A percentile compares a stretch with the other conserved stretches of the same genome.
These are phyloP conservation scores for Dermolepida albohirtum DNA, from an alignment of 2,888 invertebrate species.

Conservation along the genomic window DNA sequence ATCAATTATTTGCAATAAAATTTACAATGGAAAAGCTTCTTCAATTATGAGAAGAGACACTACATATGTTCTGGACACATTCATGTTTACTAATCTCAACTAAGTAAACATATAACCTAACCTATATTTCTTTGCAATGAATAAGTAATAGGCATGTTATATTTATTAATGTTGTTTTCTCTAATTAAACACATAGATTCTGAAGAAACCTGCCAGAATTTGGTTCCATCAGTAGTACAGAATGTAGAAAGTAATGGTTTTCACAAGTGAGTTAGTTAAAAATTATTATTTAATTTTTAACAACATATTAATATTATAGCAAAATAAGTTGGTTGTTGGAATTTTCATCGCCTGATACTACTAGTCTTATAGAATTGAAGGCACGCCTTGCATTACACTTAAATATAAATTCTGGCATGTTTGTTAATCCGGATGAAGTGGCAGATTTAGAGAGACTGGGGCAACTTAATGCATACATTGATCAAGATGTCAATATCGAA, in stretches of 20 bases:
- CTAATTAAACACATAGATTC: slow-evolving; percentile 7
- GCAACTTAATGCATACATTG: slow-evolving; percentile 58
- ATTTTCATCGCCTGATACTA: slow-evolving; percentile 52
- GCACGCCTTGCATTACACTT: slow-evolving; percentile 60
- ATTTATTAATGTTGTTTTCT: background rate
- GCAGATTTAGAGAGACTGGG: slow-evolving; percentile 60
- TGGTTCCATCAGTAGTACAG: slow-evolving; percentile 61
- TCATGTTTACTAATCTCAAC: too few relatives aligned
- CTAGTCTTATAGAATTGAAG: slow-evolving; percentile 51
- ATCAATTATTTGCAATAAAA: too few relatives aligned
- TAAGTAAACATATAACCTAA: too few relatives aligned
- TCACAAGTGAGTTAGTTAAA: slow-evolving; percentile 60
- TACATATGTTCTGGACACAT: too few relatives aligned
- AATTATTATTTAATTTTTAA: too few relatives aligned
- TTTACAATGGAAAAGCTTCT: too few relatives aligned
- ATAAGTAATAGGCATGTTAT: too few relatives aligned
- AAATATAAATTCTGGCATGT: slow-evolving; percentile 61
- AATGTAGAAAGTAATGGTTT: slow-evolving; percentile 66
- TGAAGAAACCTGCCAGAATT: slow-evolving; percentile 54
- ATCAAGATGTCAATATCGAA: slow-evolving; percentile 64
- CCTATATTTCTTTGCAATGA: too few relatives aligned
- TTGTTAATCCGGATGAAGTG: slow-evolving; percentile 65
- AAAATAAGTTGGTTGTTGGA: slow-evolving; percentile 66
- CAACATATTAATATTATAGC: slow-evolving; percentile 53
- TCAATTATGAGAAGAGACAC: too few relatives aligned